Conservation (phyloP, 2,113 vertebrate species). For the Poeciliopsis prolifica region DNA sequence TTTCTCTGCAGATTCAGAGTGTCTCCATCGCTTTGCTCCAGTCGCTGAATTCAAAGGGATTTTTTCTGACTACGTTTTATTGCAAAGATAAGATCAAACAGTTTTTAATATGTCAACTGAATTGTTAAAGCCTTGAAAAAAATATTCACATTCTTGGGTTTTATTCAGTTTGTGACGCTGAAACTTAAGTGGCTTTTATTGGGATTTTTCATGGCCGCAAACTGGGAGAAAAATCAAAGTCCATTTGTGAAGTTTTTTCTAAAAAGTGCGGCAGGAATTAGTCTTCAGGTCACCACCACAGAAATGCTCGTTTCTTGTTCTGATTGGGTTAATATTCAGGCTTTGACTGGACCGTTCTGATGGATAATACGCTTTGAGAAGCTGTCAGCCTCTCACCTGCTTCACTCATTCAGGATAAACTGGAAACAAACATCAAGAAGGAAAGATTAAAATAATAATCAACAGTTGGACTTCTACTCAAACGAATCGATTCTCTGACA, state of each 20-base stretch:
- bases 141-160: background rate
- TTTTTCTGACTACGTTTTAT: slow-evolving; percentile 4
- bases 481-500: no score
- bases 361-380: background rate
- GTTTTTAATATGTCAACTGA: background rate
- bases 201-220: background rate
- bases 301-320: background rate
- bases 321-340: background rate
- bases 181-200: background rate
- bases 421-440: no score
- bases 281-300: no score
- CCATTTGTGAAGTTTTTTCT: background rate
- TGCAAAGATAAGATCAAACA: background rate
- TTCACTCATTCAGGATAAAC: background rate
- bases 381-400: background rate
- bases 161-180: background rate
- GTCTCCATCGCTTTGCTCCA: slow-evolving; percentile 9
- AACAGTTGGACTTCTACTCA: no score
- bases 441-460: no score
- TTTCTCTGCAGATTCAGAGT: background rate
- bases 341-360: background rate
- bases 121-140: background rate
- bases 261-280: background rate
- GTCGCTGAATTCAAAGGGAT: slow-evolving; percentile 12
- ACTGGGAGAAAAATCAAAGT: background rate